Evolutionary conservation across 2,113 vertebrate genomes (phyloP), one percentile per base, ranked within the genome.

Genomic region (Ciconia maguari): DNA sequence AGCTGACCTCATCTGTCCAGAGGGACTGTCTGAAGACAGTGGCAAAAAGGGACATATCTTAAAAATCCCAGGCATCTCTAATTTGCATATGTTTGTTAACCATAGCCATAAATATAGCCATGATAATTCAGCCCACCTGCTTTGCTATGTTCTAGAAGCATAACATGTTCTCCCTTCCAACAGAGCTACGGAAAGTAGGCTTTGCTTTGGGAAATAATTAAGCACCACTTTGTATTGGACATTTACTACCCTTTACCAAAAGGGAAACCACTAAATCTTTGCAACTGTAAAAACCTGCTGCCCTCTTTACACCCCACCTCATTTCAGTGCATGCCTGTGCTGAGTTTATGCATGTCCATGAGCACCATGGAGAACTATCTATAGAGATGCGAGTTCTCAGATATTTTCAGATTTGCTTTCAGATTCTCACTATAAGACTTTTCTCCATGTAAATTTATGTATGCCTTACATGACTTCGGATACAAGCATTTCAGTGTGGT

Each of bases 81-180:
- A 79, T 93, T 84, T 93, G 48, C 89, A 79, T 94, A 66, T 82
- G 77, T 95, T 97, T 91, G 76, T 89, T 81, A 95, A 91, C 55
- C 72, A 36, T 25, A 87, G 55, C 74, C 84, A 93, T 93, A 97
- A 96, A 96, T 96, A 97, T 24, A 82, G 21, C 29, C 77, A 87
- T 38, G 87, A 91, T 84, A 94, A 94, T 91, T 91, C 94, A 93
- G 78, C 69, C 95, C 89, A 89, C 91, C 89, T 91, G 65, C 42
- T 84, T 93, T 71, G 64, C 74, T 89, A 2, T 74, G 38, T 71
- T 94, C 55, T 42, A 64, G 83, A 93, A 89, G 34, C 57, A 62
- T 82, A 68, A 87, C 58, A 78, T 55, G 12, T 61, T 87, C 52
- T 70, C 36, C 30, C 27, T 79, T 70, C 36, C 42, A 58, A 38